A percentile compares a stretch with the other conserved stretches of the same genome.
Evolutionary conservation across 53 echinoderm and acorn worm genomes (phyloP).

Genomic region (Mesocentrotus franciscanus): DNA sequence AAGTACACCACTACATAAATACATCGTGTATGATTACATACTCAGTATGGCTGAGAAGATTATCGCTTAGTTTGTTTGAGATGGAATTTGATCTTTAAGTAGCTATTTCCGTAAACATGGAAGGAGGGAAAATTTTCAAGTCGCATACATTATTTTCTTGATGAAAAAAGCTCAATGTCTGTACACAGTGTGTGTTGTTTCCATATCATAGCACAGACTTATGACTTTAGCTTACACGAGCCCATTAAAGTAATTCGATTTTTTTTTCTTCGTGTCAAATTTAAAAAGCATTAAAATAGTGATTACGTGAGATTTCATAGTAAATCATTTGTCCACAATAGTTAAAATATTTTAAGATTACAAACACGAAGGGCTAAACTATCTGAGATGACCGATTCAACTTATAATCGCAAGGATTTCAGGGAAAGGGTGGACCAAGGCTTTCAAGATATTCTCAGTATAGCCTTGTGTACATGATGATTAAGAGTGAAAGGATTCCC

Average conservation of each 20-base stretch:
- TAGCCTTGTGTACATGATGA: background rate
- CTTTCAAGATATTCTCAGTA: background rate
- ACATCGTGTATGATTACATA: background rate
- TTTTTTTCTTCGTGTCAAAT: too few relatives aligned
- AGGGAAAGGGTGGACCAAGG: background rate
- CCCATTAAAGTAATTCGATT: too few relatives aligned
- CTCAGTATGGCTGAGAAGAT: background rate
- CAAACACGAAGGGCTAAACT: background rate
- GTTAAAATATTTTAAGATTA: background rate
- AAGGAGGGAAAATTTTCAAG: too few relatives aligned
- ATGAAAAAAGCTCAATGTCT: too few relatives aligned
- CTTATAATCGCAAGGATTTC: background rate
- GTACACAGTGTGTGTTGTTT: too few relatives aligned
- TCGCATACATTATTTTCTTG: too few relatives aligned
- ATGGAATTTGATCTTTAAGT: background rate
- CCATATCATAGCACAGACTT: too few relatives aligned
- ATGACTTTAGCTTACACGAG: too few relatives aligned
- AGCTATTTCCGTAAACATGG: constrained; percentile 18
- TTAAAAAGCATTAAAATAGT: background rate
- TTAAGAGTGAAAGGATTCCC: background rate
- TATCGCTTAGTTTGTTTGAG: background rate
- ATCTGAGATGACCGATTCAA: background rate
- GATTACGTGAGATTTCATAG: background rate
- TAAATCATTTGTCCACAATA: background rate
- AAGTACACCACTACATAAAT: background rate